Base-by-base conservation (phyloP, 37 sponge, comb jelly and placozoan species). In the Eunapius fragilis region DNA sequence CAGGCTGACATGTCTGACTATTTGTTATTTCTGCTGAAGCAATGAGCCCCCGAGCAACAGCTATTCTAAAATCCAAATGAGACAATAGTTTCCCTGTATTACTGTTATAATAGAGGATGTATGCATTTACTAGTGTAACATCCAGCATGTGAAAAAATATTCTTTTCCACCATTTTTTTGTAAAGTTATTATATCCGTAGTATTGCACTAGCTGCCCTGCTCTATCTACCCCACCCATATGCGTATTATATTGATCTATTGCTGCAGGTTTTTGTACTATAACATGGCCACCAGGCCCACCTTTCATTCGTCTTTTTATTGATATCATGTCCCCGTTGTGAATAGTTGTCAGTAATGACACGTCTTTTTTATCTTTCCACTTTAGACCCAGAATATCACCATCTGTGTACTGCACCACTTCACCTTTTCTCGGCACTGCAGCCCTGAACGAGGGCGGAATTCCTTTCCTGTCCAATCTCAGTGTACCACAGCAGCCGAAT, bases 401-500 rank as follows among this genome's bases (percentile, higher is more conserved):
- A 9, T 74, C 68, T 27, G 3, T 28, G 30, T 37, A 26, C 2
- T 17, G 28, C 3, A 25, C 25, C 12, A 82, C 67, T 14, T 81
- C 82, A 17, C 87, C 88, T 26, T 80, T 80, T 41, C 47, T 41
- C 68, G 58, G 69, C 27, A 30, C 50, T 19, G 69, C 28, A 19
- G 32, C 68, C 24, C 48, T 3, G 70, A 87, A 45, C 14, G 30
- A 35, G 24, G 58, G 6, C 7, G 91, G 91, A 0, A 91, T 26
- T 12, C 87, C 91, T 35, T 37, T 26, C 37, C 91, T 27, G 68
- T 86, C 76, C 17, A 67, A 0, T 11, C 83, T 22, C 19, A 76
- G 31, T 33, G 91, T 91, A 14, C 91, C 91, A 58, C 82, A 80
- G 3, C 72, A 69, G 9, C 91, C 91, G 68, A 86, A 80, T 6